Percentiles rank a stretch among this genome's conserved stretches.
phyloP scores from a whole-genome alignment of 1,140 invertebrate species.

The Eriosoma lanigerum region DNA sequence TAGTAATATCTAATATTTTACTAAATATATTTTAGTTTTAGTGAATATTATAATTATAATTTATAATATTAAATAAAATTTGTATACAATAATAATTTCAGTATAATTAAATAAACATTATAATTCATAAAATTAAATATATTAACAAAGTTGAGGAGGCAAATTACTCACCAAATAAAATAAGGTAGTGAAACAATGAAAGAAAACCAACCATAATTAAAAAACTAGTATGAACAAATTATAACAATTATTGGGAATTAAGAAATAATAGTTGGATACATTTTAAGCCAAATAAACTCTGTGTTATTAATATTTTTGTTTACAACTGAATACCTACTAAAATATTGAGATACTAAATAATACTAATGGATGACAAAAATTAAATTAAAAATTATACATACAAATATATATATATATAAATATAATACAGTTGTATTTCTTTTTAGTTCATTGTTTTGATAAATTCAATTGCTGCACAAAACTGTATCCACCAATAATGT shows the following conservation, averaged over 20 bases:
- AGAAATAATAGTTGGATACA: background rate
- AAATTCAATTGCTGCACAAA: conserved; percentile 93
- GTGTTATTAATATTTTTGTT: background rate
- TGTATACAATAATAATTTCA: conserved; percentile 42
- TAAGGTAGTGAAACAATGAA: background rate
- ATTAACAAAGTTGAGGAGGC: background rate
- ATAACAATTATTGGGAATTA: too few relatives aligned
- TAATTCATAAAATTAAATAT: conserved; percentile 4
- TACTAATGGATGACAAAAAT: background rate
- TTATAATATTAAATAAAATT: conserved; percentile 36
- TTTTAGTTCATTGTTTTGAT: conserved; percentile 95
- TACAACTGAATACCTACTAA: background rate
- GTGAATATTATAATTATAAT: background rate
- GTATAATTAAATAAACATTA: conserved; percentile 28
- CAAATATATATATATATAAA: background rate
- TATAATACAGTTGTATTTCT: background rate
- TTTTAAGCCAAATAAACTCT: background rate
- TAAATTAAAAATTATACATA: background rate
- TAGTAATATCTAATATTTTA: background rate
- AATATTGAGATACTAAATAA: background rate
- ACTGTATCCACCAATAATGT: conserved; percentile 98
- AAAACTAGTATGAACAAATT: background rate
- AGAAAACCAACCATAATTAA: too few relatives aligned
- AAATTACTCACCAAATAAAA: background rate
- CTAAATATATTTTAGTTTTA: background rate